Percentiles rank a stretch among this genome's conserved stretches.
phyloP scores from a whole-genome alignment of 2,113 vertebrate species.

The Zeus faber region DNA sequence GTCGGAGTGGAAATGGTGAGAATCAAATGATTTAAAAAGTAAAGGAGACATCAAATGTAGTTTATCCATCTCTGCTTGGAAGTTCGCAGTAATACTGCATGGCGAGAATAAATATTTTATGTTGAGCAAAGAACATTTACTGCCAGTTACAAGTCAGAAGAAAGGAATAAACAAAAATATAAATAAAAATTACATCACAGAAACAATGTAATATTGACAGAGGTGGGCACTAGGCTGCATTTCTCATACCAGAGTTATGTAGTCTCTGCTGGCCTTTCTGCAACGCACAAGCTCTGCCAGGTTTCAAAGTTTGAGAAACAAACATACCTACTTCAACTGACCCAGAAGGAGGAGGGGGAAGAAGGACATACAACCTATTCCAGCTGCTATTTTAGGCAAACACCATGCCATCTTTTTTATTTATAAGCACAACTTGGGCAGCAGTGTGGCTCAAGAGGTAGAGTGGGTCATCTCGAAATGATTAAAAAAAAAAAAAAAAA shows the following conservation, averaged over 20 bases:
- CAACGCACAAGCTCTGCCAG: neutral
- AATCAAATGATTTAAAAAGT: too few species aligned
- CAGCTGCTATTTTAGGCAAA: neutral
- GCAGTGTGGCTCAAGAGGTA: too few species aligned
- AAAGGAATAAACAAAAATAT: too few species aligned
- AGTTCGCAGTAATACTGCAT: too few species aligned
- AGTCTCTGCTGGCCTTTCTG: neutral
- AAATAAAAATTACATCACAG: neutral
- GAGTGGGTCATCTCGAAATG: too few species aligned
- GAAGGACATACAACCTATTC: too few species aligned
- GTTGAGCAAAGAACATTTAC: neutral
- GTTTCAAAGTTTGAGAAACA: neutral
- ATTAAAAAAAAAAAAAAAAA: too few species aligned
- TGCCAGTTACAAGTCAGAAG: neutral
- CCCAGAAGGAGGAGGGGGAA: too few species aligned
- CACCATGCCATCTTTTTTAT: neutral
- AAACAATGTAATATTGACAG: neutral
- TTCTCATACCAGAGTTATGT: neutral
- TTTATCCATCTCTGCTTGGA: too few species aligned
- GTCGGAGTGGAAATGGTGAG: too few species aligned
- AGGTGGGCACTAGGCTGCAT: neutral
- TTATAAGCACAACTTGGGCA: too few species aligned
- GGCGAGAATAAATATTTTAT: too few species aligned
- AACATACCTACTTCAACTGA: conserved; percentile 5
- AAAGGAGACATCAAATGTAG: neutral